A percentile compares a stretch with the other conserved stretches of the same genome.
Conservation (phyloP, 2,888 invertebrate species). For the Thalpophila matura region DNA sequence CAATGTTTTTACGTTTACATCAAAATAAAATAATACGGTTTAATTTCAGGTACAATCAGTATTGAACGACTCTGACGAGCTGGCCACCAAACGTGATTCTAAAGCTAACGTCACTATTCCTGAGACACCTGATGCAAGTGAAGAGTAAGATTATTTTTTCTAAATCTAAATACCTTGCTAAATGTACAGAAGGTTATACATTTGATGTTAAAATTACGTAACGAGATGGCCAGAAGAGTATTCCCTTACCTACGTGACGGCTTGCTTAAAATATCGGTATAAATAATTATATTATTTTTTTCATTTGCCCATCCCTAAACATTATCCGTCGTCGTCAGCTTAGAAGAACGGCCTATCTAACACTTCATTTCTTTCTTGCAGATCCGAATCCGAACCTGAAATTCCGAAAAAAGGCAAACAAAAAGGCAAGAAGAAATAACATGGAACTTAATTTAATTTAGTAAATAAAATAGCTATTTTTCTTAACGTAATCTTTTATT, state of each 20-base stretch:
- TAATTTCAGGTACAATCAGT: constrained; percentile 79
- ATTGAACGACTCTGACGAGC: constrained; percentile 79
- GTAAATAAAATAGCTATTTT: constrained; percentile 37
- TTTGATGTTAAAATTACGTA: too few relatives aligned
- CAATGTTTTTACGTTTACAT: too few relatives aligned
- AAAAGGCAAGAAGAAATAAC: constrained; percentile 75
- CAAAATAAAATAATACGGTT: background rate
- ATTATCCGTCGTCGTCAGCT: too few relatives aligned
- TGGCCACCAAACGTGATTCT: constrained; percentile 67
- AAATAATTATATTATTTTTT: too few relatives aligned
- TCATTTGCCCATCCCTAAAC: too few relatives aligned
- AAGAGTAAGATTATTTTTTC: constrained; percentile 77
- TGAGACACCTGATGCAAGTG: constrained; percentile 85
- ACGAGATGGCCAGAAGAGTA: too few relatives aligned
- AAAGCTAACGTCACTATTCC: constrained; percentile 84
- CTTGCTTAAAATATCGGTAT: too few relatives aligned
- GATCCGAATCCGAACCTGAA: constrained; percentile 83
- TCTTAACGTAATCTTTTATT: constrained; percentile 40
- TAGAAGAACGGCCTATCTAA: too few relatives aligned
- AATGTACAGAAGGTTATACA: too few relatives aligned
- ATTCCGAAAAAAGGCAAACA: constrained; percentile 74
- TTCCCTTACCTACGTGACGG: too few relatives aligned
- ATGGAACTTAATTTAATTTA: constrained; percentile 33
- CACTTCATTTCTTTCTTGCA: constrained; percentile 57
- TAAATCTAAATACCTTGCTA: too few relatives aligned